phyloP scores from a whole-genome alignment of 1,140 invertebrate species.

The Dendroctonus valens region DNA sequence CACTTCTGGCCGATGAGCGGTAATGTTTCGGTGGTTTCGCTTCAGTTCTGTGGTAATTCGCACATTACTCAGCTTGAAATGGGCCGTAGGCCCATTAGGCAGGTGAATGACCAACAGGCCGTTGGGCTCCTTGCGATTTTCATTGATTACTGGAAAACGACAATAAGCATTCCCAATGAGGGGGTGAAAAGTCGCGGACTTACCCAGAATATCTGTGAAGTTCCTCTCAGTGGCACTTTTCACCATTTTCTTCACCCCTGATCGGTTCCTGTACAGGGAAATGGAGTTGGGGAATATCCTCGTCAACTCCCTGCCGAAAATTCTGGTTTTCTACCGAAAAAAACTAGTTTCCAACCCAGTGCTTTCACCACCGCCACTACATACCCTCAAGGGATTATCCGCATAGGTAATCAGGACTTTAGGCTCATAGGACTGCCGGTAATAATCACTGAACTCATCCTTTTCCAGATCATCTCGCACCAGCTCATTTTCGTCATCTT shows the following conservation, averaged over 20 bases:
- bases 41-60: slow-evolving; percentile 78
- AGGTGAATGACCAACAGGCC: slow-evolving; percentile 90
- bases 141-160: slow-evolving; percentile 82
- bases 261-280: slow-evolving; percentile 73
- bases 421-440: slow-evolving; percentile 79
- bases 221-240: slow-evolving; percentile 72
- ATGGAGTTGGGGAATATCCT: slow-evolving; percentile 90
- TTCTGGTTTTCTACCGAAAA: slow-evolving; percentile 73
- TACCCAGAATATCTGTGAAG: slow-evolving; percentile 70
- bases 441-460: slow-evolving; percentile 90
- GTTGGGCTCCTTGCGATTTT: slow-evolving; percentile 89
- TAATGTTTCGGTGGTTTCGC: slow-evolving; percentile 76
- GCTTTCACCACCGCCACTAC: slow-evolving; percentile 5
- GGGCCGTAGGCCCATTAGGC: slow-evolving; percentile 92
- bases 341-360: not conserved
- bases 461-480: slow-evolving; percentile 73
- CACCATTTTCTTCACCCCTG: slow-evolving; percentile 92
- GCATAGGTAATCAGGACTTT: slow-evolving; percentile 94
- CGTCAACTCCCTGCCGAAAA: slow-evolving; percentile 88
- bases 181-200: not conserved
- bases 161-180: not conserved
- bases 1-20: slow-evolving; percentile 87
- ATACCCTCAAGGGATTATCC: slow-evolving; percentile 82
- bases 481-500: slow-evolving; percentile 80
- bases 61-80: slow-evolving; percentile 79